Percentiles rank a stretch among this genome's conserved stretches.
phyloP scores from a whole-genome alignment of 2,888 invertebrate genomes.

The Drosophila pseudotakahashii region DNA sequence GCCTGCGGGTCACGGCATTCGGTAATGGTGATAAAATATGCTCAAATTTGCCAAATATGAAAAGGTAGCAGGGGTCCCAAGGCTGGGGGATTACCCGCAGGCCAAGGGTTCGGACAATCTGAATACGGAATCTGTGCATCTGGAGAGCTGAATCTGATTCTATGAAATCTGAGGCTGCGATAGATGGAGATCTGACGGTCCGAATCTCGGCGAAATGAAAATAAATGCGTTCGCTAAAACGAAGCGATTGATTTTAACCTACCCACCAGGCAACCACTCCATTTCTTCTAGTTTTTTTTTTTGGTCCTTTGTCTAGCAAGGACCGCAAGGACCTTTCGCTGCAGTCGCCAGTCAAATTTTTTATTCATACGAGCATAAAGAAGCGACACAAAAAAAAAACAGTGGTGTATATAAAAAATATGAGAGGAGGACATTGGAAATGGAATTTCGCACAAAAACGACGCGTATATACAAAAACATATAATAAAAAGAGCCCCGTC shows the following conservation, averaged over 20 bases:
- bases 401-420: conserved; percentile 9
- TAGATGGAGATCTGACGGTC: conserved; percentile 57
- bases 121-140: conserved; percentile 48
- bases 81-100: conserved; percentile 45
- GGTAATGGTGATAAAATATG: conserved; percentile 82
- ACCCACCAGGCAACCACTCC: conserved; percentile 5
- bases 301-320: conserved; percentile 33
- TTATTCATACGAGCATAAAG: conserved; percentile 67
- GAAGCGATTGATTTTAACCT: conserved; percentile 83
- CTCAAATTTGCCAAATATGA: conserved; percentile 80
- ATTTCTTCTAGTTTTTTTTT: background rate
- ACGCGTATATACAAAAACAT: background rate
- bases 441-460: conserved; percentile 27
- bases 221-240: conserved; percentile 82
- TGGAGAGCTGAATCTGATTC: conserved; percentile 10
- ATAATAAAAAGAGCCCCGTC: conserved; percentile 20
- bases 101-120: conserved; percentile 55
- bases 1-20: conserved; percentile 71
- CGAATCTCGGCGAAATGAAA: conserved; percentile 80
- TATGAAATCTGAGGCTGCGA: conserved; percentile 8
- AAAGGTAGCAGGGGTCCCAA: conserved; percentile 61
- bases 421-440: conserved; percentile 28
- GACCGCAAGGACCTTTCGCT: conserved; percentile 30
- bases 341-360: conserved; percentile 37
- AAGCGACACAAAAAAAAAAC: conserved; percentile 18